Evolutionary conservation across 1,140 invertebrate genomes (phyloP).

Genomic region (Linepithema humile): DNA sequence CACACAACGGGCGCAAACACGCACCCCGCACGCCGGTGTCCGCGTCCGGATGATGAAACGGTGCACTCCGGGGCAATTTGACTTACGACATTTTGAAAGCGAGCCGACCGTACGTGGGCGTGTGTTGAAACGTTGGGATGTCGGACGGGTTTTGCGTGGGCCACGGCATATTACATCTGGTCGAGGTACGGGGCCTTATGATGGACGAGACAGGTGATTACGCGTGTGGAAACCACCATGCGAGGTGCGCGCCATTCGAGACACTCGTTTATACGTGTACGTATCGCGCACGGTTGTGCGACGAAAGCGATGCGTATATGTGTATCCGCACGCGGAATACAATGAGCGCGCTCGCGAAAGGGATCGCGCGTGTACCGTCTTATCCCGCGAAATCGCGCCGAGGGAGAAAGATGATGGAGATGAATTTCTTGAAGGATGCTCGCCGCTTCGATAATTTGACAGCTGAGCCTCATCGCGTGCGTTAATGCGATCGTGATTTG

Average conservation of each 20-base stretch:
- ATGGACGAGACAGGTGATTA: constrained; percentile 84
- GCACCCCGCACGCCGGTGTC: constrained; percentile 22
- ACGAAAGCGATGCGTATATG: constrained; percentile 65
- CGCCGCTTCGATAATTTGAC: constrained; percentile 50
- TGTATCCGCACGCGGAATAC: neutral
- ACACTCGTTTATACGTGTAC: neutral
- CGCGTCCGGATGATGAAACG: constrained; percentile 79
- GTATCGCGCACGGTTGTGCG: neutral
- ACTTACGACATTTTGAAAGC: constrained; percentile 83
- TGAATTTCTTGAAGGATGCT: constrained; percentile 36
- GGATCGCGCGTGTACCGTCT: constrained; percentile 10
- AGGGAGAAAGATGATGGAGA: constrained; percentile 21
- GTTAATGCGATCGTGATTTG: constrained; percentile 19
- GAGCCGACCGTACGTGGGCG: constrained; percentile 81
- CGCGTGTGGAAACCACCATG: constrained; percentile 82
- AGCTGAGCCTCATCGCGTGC: constrained; percentile 1
- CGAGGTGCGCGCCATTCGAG: constrained; percentile 61
- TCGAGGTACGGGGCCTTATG: constrained; percentile 76
- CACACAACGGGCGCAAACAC: neutral
- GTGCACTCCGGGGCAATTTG: constrained; percentile 80
- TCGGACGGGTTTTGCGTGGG: constrained; percentile 83
- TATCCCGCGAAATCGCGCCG: constrained; percentile 38
- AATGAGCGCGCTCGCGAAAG: constrained; percentile 1
- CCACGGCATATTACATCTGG: constrained; percentile 81
- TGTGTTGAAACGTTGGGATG: constrained; percentile 83